A percentile compares a stretch with the other conserved stretches of the same genome.
Evolutionary conservation across 2,888 invertebrate genomes (phyloP).

Genomic region (Bembecia ichneumoniformis): DNA sequence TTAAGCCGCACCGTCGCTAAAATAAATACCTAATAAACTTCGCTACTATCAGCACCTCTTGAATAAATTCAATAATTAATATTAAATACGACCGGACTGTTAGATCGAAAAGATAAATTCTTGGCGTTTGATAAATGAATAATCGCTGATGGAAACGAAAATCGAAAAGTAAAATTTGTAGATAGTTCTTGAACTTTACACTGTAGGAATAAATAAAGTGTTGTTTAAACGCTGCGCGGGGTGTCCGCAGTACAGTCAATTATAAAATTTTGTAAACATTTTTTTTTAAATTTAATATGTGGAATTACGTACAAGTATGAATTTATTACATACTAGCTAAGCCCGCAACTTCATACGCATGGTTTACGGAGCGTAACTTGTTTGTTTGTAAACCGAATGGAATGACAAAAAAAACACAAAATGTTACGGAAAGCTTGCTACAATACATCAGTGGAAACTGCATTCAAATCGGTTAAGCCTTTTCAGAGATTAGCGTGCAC

Average conservation of each 20-base stretch:
- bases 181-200: conserved; percentile 39
- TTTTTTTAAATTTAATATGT: too few species aligned
- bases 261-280: neutral
- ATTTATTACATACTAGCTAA: too few species aligned
- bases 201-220: conserved; percentile 39
- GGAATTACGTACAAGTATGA: too few species aligned
- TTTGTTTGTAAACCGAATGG: too few species aligned
- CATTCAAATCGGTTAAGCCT: too few species aligned
- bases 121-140: conserved; percentile 52
- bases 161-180: conserved; percentile 22
- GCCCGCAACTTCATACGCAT: too few species aligned
- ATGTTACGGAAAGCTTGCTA: too few species aligned
- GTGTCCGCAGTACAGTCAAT: conserved; percentile 26
- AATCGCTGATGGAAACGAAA: conserved; percentile 19
- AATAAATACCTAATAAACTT: conserved; percentile 2
- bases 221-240: conserved; percentile 28
- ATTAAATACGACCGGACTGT: conserved; percentile 25
- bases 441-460: too few species aligned
- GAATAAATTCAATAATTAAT: conserved; percentile 36
- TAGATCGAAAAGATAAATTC: conserved; percentile 38
- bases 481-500: too few species aligned
- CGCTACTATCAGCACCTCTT: conserved; percentile 23
- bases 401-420: too few species aligned
- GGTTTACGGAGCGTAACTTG: too few species aligned
- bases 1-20: neutral